Conservation (phyloP, 2,888 invertebrate species). For the Epistrophe eligans region DNA sequence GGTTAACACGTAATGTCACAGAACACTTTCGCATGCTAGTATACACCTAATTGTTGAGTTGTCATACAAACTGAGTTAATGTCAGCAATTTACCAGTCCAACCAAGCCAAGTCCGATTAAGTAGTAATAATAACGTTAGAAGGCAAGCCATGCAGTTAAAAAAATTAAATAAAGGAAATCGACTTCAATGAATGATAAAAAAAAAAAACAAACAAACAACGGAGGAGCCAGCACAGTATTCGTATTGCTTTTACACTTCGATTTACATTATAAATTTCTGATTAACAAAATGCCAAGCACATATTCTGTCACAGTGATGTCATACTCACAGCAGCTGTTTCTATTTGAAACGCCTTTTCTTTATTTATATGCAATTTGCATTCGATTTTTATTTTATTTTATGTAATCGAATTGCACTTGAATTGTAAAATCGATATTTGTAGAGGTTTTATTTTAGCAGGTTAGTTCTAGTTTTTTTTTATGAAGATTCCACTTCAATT, state of each 20-base stretch:
- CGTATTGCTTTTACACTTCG: conserved; percentile 13
- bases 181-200: conserved; percentile 22
- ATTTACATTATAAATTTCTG: conserved; percentile 15
- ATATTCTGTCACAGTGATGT: conserved; percentile 43
- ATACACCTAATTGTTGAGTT: conserved; percentile 42
- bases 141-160: conserved; percentile 1
- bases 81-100: conserved; percentile 19
- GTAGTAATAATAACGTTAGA: conserved; percentile 11
- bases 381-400: neutral
- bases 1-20: conserved; percentile 39
- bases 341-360: conserved; percentile 25
- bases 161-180: neutral
- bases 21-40: conserved; percentile 8
- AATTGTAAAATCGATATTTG: conserved; percentile 2
- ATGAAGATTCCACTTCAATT: conserved; percentile 1
- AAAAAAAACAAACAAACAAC: neutral
- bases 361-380: conserved; percentile 23
- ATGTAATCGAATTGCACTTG: conserved; percentile 43
- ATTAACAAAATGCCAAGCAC: conserved; percentile 21
- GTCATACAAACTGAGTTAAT: conserved; percentile 46
- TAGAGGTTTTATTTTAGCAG: neutral
- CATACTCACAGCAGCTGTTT: conserved; percentile 43
- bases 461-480: neutral
- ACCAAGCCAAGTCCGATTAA: conserved; percentile 36
- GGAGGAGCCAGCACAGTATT: neutral